Evolutionary conservation across 2,888 invertebrate genomes (phyloP).

Genomic region (Acholoe squamosa): DNA sequence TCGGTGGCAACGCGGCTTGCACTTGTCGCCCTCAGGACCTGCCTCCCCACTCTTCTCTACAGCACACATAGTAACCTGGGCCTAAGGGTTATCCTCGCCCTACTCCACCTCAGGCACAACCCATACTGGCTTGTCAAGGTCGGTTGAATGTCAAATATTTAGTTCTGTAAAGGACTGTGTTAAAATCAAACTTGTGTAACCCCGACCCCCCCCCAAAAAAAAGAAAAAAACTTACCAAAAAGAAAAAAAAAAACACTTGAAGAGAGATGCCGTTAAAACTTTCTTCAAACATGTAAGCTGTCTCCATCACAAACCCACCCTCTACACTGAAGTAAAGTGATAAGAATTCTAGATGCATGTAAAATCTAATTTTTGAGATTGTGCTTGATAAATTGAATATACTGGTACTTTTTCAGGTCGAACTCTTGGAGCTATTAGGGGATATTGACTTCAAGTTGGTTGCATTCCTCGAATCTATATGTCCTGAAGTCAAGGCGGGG

Average conservation of each 20-base stretch:
- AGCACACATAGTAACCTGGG: slow-evolving; percentile 86
- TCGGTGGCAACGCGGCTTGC: slow-evolving; percentile 90
- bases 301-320: no score
- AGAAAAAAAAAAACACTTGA: no score
- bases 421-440: slow-evolving; percentile 87
- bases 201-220: no score
- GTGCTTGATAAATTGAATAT: no score
- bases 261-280: no score
- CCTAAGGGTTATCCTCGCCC: slow-evolving; percentile 86
- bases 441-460: slow-evolving; percentile 86
- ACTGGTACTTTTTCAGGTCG: slow-evolving; percentile 85
- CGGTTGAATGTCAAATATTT: slow-evolving; percentile 74
- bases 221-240: no score
- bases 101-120: slow-evolving; percentile 88
- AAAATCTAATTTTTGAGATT: no score
- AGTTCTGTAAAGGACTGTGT: slow-evolving; percentile 23
- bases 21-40: slow-evolving; percentile 86
- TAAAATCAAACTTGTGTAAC: no score
- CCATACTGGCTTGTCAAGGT: slow-evolving; percentile 94
- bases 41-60: slow-evolving; percentile 86
- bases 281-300: no score
- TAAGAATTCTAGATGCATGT: no score
- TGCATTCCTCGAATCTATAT: slow-evolving; percentile 84
- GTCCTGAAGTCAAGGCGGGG: slow-evolving; percentile 71
- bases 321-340: no score